Conservation (phyloP, 2,888 invertebrate species). For the Ormyrus labotus region DNA sequence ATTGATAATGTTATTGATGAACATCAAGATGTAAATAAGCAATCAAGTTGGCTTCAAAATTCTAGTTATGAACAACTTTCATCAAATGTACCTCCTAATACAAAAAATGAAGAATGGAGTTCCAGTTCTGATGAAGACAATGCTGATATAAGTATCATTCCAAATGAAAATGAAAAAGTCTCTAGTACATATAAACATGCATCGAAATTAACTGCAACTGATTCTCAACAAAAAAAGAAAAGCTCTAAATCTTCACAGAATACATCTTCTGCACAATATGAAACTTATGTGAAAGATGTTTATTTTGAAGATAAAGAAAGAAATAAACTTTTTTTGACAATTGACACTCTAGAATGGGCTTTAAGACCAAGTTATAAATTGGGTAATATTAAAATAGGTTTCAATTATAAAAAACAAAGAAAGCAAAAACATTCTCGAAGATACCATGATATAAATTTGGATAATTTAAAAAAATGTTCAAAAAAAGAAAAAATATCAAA, state of each 20-base stretch:
- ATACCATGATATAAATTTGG: slow-evolving; percentile 64
- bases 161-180: background rate
- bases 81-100: background rate
- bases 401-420: slow-evolving; percentile 56
- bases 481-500: slow-evolving; percentile 63
- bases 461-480: slow-evolving; percentile 60
- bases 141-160: background rate
- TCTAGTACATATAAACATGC: background rate
- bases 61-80: slow-evolving; percentile 51
- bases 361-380: slow-evolving; percentile 79
- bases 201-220: background rate
- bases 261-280: slow-evolving; percentile 52
- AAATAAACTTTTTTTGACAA: slow-evolving; percentile 79
- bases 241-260: background rate
- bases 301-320: slow-evolving; percentile 80
- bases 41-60: slow-evolving; percentile 52
- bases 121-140: slow-evolving; percentile 51
- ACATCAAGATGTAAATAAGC: background rate
- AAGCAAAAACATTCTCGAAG: slow-evolving; percentile 60
- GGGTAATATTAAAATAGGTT: slow-evolving; percentile 61
- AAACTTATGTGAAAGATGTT: slow-evolving; percentile 68
- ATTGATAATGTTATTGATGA: background rate
- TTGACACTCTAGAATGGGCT: slow-evolving; percentile 81
- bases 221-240: background rate
- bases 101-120: slow-evolving; percentile 10